These are phyloP conservation scores for Portunus trituberculatus DNA, from an alignment of 1,140 invertebrate species.

Conservation along the genomic window DNA sequence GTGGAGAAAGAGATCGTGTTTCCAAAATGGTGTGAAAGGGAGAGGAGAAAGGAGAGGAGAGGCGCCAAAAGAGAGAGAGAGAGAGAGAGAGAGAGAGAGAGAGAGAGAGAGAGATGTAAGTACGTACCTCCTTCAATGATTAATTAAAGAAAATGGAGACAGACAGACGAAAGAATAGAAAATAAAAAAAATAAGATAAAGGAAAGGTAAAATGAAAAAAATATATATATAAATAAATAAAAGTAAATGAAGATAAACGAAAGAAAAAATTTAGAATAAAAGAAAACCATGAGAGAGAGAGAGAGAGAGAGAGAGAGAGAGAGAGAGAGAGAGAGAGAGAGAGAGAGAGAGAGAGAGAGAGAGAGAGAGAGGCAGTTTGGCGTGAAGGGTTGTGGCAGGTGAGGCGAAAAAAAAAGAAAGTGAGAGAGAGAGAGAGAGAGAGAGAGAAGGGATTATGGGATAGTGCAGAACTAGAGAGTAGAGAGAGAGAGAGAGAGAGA, in stretches of 20 bases:
- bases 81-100: too few species aligned
- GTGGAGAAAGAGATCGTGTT: too few species aligned
- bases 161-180: too few species aligned
- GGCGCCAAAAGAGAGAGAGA: not conserved
- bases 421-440: not conserved
- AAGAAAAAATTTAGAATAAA: too few species aligned
- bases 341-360: not conserved
- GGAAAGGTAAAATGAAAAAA: too few species aligned
- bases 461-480: not conserved
- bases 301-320: not conserved
- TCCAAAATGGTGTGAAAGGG: not conserved
- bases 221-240: too few species aligned
- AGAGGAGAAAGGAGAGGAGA: not conserved
- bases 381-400: too few species aligned
- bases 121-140: too few species aligned
- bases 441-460: not conserved
- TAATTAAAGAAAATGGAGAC: too few species aligned
- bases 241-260: too few species aligned
- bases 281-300: not conserved
- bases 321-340: not conserved
- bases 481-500: slow-evolving; percentile 18
- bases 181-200: too few species aligned
- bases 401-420: too few species aligned
- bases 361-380: not conserved
- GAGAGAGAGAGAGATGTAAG: not conserved